Percentiles rank a stretch among this genome's conserved stretches.
Evolutionary conservation across 2,888 invertebrate genomes (phyloP).

Genomic region (Plagodis dolabraria): DNA sequence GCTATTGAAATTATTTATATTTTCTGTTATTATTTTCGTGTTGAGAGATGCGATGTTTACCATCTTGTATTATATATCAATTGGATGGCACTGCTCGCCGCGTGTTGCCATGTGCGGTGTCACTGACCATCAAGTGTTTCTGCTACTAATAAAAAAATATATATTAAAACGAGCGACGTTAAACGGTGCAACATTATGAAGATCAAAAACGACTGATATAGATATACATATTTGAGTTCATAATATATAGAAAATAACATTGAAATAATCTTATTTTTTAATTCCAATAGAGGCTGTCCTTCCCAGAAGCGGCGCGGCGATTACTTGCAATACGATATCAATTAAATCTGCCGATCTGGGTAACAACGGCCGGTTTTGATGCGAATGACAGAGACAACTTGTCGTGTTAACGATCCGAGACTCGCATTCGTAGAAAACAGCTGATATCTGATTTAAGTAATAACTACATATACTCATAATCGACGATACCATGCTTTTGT

Average conservation of each 20-base stretch:
- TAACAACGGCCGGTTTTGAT: too few relatives aligned
- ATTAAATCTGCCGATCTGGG: not conserved
- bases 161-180: not conserved
- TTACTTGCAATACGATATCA: too few relatives aligned
- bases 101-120: not conserved
- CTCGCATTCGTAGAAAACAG: not conserved
- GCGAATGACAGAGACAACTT: too few relatives aligned
- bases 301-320: not conserved
- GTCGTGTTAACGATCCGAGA: not conserved
- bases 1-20: not conserved
- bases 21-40: not conserved
- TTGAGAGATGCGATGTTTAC: not conserved
- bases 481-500: too few relatives aligned
- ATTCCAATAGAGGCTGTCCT: slow-evolving; percentile 12
- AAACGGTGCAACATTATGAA: slow-evolving; percentile 10
- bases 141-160: not conserved
- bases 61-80: not conserved
- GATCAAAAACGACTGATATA: slow-evolving; percentile 12
- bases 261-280: slow-evolving; percentile 5
- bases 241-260: slow-evolving; percentile 30
- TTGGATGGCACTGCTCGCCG: slow-evolving; percentile 3
- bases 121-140: slow-evolving; percentile 1
- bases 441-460: not conserved
- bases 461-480: too few relatives aligned
- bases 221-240: slow-evolving; percentile 13